Conservation (phyloP, 2,113 vertebrate species). For the Ophiodon elongatus region DNA sequence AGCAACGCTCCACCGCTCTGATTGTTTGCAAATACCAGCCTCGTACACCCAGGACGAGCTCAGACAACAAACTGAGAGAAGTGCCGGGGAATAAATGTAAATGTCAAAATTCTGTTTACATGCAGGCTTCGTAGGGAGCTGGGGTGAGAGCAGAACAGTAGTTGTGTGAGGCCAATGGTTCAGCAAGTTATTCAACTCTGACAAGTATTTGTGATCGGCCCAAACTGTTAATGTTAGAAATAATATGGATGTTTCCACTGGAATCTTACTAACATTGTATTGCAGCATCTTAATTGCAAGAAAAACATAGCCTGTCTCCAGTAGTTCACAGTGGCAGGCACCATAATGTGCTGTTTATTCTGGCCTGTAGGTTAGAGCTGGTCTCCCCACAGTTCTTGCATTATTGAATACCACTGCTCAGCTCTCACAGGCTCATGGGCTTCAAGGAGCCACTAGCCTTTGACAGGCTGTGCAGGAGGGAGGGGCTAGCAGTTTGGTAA, state of each 20-base stretch:
- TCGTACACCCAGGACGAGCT: too few relatives aligned
- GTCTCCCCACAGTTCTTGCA: background rate
- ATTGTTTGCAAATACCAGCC: too few relatives aligned
- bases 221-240: background rate
- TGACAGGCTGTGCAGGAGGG: background rate
- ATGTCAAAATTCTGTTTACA: background rate
- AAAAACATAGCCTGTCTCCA: background rate
- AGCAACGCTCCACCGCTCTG: background rate
- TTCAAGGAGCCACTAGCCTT: background rate
- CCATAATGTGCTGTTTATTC: conserved; percentile 7
- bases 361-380: background rate
- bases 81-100: too few relatives aligned
- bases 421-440: conserved; percentile 20
- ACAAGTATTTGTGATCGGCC: background rate
- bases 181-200: too few relatives aligned
- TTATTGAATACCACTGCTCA: conserved; percentile 10
- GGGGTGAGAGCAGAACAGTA: too few relatives aligned
- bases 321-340: conserved; percentile 17
- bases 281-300: background rate
- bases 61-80: too few relatives aligned
- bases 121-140: background rate
- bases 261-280: background rate
- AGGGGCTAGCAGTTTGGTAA: background rate
- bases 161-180: too few relatives aligned
- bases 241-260: background rate